Percentiles rank a stretch among this genome's conserved stretches.
Conservation (phyloP, 2,797 vertebrate genomes). For the Pseudochaenichthys georgianus region DNA sequence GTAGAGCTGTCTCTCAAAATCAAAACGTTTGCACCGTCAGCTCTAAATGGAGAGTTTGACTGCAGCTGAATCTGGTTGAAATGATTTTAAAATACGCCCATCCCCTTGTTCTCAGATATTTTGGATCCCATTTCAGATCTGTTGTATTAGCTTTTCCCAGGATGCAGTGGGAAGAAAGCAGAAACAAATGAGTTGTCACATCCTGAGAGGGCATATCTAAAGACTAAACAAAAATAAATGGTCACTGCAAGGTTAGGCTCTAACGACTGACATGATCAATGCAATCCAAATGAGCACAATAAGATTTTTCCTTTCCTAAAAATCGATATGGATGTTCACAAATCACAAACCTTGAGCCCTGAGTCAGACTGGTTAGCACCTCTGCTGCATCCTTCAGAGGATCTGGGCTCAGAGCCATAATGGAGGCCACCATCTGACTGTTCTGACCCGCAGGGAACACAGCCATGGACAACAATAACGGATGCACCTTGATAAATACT, state of each 20-base stretch:
- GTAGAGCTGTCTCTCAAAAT: constrained; percentile 46
- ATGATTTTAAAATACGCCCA: constrained; percentile 33
- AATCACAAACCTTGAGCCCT: background rate
- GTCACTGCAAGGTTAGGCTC: background rate
- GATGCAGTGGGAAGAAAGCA: background rate
- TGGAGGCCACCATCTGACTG: constrained; percentile 18
- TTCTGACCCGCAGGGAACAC: constrained; percentile 15
- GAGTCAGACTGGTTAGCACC: background rate
- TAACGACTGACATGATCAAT: background rate
- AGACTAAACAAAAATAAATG: background rate
- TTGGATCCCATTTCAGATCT: too few relatives aligned
- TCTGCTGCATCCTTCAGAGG: constrained; percentile 7
- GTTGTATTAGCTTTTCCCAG: too few relatives aligned
- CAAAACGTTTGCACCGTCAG: constrained; percentile 35
- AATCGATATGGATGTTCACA: background rate
- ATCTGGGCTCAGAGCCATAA: constrained; percentile 14
- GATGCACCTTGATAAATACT: constrained; percentile 22
- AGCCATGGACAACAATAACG: constrained; percentile 1
- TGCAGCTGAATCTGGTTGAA: constrained; percentile 29
- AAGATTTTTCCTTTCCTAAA: background rate
- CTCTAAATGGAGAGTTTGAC: constrained; percentile 15
- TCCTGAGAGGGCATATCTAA: background rate
- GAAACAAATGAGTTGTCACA: background rate
- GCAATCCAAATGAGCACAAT: background rate
- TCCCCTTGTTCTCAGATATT: constrained; percentile 4